Evolutionary conservation across 2,888 invertebrate genomes (phyloP).

Genomic region (Serripes groenlandicus): DNA sequence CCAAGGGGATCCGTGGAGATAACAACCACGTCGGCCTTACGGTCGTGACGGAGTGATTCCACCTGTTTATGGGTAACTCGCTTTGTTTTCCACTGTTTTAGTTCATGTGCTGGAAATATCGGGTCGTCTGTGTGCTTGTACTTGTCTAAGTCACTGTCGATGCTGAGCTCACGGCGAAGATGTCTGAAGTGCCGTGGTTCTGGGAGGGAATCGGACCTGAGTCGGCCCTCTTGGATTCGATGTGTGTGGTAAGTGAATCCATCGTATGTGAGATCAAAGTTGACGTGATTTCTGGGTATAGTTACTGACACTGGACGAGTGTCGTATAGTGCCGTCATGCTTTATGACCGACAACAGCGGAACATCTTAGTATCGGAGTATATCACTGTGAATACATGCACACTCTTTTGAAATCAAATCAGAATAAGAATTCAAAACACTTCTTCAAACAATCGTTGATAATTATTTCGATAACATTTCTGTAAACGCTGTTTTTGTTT

Average conservation of each 20-base stretch:
- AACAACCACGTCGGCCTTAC: slow-evolving; percentile 25
- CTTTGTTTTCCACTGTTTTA: slow-evolving; percentile 51
- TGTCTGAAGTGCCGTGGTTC: slow-evolving; percentile 61
- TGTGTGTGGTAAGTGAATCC: slow-evolving; percentile 14
- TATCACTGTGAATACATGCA: no score
- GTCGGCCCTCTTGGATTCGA: slow-evolving; percentile 6
- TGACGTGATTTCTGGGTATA: not conserved
- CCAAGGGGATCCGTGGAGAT: slow-evolving; percentile 53
- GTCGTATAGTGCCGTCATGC: slow-evolving; percentile 33
- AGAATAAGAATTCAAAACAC: no score
- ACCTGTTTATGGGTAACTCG: slow-evolving; percentile 33
- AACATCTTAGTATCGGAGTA: not conserved
- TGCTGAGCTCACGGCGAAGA: slow-evolving; percentile 54
- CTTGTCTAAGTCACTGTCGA: slow-evolving; percentile 61
- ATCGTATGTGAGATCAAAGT: not conserved
- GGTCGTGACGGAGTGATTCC: slow-evolving; percentile 7
- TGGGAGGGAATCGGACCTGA: slow-evolving; percentile 57
- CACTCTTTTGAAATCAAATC: not conserved
- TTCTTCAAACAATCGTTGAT: no score
- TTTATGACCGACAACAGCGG: not conserved
- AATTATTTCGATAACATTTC: no score
- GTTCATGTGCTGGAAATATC: slow-evolving; percentile 38
- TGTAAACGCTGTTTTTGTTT: no score
- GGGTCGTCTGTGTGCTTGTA: slow-evolving; percentile 38
- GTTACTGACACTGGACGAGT: slow-evolving; percentile 41